These are phyloP conservation scores for Unio delphinus DNA, from an alignment of 2,888 invertebrate species.

Conservation along the genomic window DNA sequence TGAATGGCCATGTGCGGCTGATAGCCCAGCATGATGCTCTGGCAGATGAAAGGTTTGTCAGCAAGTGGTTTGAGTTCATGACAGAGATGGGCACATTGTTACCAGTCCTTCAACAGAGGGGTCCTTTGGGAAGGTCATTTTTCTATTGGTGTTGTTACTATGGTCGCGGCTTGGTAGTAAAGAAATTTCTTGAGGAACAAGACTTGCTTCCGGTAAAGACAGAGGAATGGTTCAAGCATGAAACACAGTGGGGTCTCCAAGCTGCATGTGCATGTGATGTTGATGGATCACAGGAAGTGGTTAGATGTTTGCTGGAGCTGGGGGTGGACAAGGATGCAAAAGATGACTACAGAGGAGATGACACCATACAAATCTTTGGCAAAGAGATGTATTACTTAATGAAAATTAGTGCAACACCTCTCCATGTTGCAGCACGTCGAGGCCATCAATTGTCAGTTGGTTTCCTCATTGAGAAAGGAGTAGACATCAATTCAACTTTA, in stretches of 20 bases:
- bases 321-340: constrained; percentile 17
- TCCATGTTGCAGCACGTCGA: constrained; percentile 32
- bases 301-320: constrained; percentile 20
- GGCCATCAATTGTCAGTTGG: constrained; percentile 20
- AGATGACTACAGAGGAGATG: constrained; percentile 22
- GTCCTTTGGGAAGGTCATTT: constrained; percentile 20
- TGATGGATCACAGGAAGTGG: constrained; percentile 12
- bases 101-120: constrained; percentile 26
- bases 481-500: constrained; percentile 19
- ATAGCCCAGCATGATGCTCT: constrained; percentile 24
- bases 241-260: constrained; percentile 18
- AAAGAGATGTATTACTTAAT: constrained; percentile 13
- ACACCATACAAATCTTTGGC: constrained; percentile 14
- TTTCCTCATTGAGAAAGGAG: constrained; percentile 22
- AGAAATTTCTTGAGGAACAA: constrained; percentile 16
- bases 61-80: constrained; percentile 25
- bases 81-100: constrained; percentile 25
- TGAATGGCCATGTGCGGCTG: constrained; percentile 25
- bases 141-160: constrained; percentile 38
- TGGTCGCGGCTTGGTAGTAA: constrained; percentile 26
- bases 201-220: constrained; percentile 15
- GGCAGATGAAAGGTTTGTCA: constrained; percentile 24
- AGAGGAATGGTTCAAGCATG: constrained; percentile 31
- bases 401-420: constrained; percentile 23
- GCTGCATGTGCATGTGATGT: constrained; percentile 25